These are phyloP conservation scores for Corythoichthys haematopterus DNA, from an alignment of 2,113 vertebrate genomes.

Conservation along the genomic window DNA sequence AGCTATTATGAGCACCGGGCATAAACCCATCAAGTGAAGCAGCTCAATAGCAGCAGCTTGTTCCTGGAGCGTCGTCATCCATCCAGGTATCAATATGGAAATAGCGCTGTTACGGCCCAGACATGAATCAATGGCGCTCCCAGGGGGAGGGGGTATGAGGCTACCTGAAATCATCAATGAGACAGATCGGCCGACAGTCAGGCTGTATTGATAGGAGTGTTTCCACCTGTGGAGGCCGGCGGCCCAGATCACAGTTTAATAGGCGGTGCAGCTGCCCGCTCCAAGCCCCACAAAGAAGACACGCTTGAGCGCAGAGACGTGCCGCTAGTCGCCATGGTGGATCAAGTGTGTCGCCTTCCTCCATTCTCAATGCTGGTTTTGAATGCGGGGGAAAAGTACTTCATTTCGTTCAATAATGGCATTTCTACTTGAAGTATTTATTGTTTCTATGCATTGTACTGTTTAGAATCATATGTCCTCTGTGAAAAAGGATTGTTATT, in stretches of 20 bases:
- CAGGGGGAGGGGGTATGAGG: slow-evolving; percentile 40
- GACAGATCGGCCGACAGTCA: slow-evolving; percentile 62
- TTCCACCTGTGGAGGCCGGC: slow-evolving; percentile 66
- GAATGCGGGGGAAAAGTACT: background rate
- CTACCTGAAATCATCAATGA: slow-evolving; percentile 68
- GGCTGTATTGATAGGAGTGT: slow-evolving; percentile 67
- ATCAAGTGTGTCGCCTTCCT: slow-evolving; percentile 4
- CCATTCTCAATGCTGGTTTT: background rate
- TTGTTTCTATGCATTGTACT: too few relatives aligned
- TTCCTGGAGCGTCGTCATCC: slow-evolving; percentile 70
- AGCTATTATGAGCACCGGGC: slow-evolving; percentile 24
- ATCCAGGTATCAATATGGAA: slow-evolving; percentile 77
- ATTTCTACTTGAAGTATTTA: too few relatives aligned
- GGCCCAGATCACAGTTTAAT: slow-evolving; percentile 69
- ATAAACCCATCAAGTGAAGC: slow-evolving; percentile 39
- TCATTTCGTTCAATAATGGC: slow-evolving; percentile 34
- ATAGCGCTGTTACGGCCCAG: slow-evolving; percentile 68
- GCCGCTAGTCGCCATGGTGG: slow-evolving; percentile 66
- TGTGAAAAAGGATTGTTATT: too few relatives aligned
- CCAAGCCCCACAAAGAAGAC: slow-evolving; percentile 65
- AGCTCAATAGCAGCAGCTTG: slow-evolving; percentile 66
- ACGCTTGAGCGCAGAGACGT: slow-evolving; percentile 68
- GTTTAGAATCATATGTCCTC: too few relatives aligned
- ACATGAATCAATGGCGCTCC: slow-evolving; percentile 72
- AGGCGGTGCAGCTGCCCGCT: slow-evolving; percentile 60